Conservation (phyloP, 2,888 invertebrate genomes). For the Cheilosia scutellata region DNA sequence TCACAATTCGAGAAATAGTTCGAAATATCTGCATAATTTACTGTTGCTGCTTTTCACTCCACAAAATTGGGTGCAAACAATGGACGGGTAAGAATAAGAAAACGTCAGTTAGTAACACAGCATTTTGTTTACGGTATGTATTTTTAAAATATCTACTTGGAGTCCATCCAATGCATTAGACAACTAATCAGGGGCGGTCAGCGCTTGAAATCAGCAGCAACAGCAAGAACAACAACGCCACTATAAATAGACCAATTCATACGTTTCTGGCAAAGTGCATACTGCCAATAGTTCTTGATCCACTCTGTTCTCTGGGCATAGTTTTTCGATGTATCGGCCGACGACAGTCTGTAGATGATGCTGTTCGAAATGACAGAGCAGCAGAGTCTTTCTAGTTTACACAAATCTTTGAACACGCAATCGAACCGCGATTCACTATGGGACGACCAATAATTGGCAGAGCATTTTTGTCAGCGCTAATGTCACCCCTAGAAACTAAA, state of each 20-base stretch:
- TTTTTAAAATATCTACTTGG: conserved; percentile 83
- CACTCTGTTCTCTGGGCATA: conserved; percentile 28
- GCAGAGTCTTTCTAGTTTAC: background rate
- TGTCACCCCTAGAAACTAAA: background rate
- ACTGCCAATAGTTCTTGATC: conserved; percentile 66
- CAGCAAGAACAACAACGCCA: conserved; percentile 51
- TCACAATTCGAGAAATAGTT: background rate
- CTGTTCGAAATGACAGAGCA: conserved; percentile 1
- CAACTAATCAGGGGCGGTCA: conserved; percentile 75
- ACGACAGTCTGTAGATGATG: conserved; percentile 18
- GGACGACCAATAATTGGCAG: background rate
- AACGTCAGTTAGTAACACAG: conserved; percentile 65
- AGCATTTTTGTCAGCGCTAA: background rate
- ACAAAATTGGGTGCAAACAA: conserved; percentile 48
- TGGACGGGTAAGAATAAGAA: conserved; percentile 36
- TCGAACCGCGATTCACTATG: background rate
- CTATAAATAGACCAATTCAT: conserved; percentile 68
- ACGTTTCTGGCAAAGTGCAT: conserved; percentile 56
- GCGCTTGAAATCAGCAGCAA: conserved; percentile 36
- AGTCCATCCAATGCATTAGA: conserved; percentile 83
- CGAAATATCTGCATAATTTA: conserved; percentile 19
- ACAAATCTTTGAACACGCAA: background rate
- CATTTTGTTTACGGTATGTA: conserved; percentile 78
- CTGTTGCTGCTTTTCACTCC: background rate
- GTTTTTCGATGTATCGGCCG: conserved; percentile 25